Conservation (phyloP, 2,113 vertebrate species). For the Halichoerus grypus region DNA sequence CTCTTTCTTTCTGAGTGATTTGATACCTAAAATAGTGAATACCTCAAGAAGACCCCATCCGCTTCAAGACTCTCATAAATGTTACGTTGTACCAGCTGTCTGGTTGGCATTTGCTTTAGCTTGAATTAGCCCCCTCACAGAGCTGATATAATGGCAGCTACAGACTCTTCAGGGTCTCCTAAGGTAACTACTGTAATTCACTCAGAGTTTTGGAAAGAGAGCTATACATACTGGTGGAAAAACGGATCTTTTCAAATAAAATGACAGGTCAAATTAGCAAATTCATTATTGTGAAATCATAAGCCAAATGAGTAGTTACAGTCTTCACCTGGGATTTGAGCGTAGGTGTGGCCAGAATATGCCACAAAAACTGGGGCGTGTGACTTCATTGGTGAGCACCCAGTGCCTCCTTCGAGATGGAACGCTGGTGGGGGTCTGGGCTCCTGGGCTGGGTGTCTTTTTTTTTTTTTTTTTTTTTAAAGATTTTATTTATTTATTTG, state of each 20-base stretch:
- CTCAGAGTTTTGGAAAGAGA: too few species aligned
- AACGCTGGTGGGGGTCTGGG: accelerated
- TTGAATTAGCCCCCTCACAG: not conserved
- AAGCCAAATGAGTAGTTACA: not conserved
- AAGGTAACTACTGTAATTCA: not conserved
- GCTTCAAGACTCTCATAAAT: accelerated
- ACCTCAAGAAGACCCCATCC: not conserved
- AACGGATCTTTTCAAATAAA: not conserved
- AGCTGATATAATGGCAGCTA: accelerated
- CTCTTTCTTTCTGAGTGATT: not conserved
- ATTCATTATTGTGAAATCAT: not conserved
- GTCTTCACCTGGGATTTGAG: accelerated
- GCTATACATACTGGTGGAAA: accelerated
- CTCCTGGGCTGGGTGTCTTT: accelerated
- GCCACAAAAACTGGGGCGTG: accelerated
- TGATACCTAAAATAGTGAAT: not conserved
- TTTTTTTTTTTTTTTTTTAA: too few species aligned
- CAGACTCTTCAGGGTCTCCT: not conserved
- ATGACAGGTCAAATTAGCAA: not conserved
- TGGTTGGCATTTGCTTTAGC: not conserved
- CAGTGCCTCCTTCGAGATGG: accelerated
- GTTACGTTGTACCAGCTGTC: accelerated
- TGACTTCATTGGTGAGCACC: accelerated
- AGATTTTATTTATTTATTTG: too few species aligned
- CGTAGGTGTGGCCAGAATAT: not conserved